Conservation (phyloP, 2,888 invertebrate species). For the Choreutis nemorana region DNA sequence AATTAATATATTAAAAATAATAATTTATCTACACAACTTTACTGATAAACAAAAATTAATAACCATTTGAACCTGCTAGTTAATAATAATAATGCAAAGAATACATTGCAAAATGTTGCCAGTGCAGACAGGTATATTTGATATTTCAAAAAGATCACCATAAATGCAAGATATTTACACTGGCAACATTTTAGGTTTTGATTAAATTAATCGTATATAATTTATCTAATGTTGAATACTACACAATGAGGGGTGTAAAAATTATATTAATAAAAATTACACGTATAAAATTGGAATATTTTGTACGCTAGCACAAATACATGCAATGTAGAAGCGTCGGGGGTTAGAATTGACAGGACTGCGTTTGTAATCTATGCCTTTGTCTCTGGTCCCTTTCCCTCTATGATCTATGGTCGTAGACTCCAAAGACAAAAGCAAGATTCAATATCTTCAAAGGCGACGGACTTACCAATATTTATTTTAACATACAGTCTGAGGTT, state of each 20-base stretch:
- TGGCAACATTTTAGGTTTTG: constrained; percentile 21
- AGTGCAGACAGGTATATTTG: background rate
- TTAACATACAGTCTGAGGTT: too few species aligned
- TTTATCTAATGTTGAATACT: constrained; percentile 35
- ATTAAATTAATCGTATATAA: constrained; percentile 21
- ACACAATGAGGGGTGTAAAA: constrained; percentile 26
- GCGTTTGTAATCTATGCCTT: too few species aligned
- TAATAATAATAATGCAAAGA: constrained; percentile 28
- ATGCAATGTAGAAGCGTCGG: constrained; percentile 15
- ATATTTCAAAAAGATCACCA: too few species aligned
- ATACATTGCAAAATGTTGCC: constrained; percentile 12
- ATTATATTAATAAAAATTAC: constrained; percentile 18
- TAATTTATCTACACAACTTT: constrained; percentile 59
- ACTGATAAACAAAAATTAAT: constrained; percentile 45
- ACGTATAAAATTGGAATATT: constrained; percentile 32
- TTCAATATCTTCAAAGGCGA: too few species aligned
- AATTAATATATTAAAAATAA: constrained; percentile 55
- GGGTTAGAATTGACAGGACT: constrained; percentile 11
- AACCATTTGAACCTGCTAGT: constrained; percentile 40
- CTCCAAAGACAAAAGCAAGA: too few species aligned
- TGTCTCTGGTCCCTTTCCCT: too few species aligned
- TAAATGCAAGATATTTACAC: constrained; percentile 10
- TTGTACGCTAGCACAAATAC: constrained; percentile 27
- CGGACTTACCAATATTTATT: too few species aligned
- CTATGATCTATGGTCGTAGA: too few species aligned